Conservation (phyloP, 1,140 invertebrate species). For the Odontomachus brunneus region DNA sequence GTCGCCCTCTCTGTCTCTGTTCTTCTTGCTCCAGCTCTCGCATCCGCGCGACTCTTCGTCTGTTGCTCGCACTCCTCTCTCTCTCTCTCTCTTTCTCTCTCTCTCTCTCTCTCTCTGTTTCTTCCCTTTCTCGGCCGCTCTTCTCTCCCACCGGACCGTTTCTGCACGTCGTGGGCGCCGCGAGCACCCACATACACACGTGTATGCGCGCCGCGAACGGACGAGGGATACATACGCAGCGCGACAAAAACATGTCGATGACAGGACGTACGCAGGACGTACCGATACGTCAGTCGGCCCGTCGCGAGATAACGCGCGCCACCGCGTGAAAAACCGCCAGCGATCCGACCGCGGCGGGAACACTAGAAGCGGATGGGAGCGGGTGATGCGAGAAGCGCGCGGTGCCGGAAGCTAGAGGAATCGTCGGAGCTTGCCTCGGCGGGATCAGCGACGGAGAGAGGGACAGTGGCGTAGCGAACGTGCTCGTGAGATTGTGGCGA, state of each 20-base stretch:
- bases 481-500: not conserved
- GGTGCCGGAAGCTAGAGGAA: not conserved
- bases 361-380: conserved; percentile 28
- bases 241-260: conserved; percentile 74
- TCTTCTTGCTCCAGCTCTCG: not conserved
- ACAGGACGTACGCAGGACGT: conserved; percentile 64
- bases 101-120: conserved; percentile 19
- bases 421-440: not conserved
- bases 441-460: not conserved
- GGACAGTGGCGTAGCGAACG: not conserved
- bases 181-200: conserved; percentile 29
- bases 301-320: not conserved
- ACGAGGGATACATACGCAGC: not conserved
- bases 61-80: conserved; percentile 15
- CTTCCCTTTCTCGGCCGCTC: conserved; percentile 41
- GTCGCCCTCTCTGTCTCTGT: conserved; percentile 20
- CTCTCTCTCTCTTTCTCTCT: conserved; percentile 11
- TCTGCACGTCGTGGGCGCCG: conserved; percentile 45
- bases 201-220: not conserved
- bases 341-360: conserved; percentile 38
- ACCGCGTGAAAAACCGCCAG: not conserved
- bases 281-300: conserved; percentile 30
- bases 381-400: conserved; percentile 26
- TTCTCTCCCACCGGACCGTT: conserved; percentile 28
- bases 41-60: too few species aligned